These are phyloP conservation scores for Danio albolineatus DNA, from an alignment of 2,797 vertebrate genomes.

Conservation along the genomic window DNA sequence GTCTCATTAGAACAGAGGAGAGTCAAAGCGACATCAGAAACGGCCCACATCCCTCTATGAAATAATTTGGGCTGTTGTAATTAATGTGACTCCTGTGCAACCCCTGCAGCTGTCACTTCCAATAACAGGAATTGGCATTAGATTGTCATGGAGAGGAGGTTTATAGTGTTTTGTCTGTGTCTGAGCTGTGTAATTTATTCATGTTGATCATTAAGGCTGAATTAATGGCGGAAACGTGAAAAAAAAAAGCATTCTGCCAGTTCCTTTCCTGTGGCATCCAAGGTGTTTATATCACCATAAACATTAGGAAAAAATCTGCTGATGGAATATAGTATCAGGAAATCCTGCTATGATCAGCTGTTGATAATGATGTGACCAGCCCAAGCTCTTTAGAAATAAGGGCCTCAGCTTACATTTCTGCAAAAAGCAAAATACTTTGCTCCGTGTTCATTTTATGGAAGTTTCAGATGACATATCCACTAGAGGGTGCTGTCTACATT, in stretches of 20 bases:
- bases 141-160: slow-evolving; percentile 38
- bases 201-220: slow-evolving; percentile 25
- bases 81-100: slow-evolving; percentile 38
- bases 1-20: slow-evolving; percentile 50
- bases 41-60: slow-evolving; percentile 19
- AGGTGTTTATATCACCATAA: neutral
- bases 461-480: too few species aligned
- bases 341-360: neutral
- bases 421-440: too few species aligned
- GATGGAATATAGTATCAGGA: neutral
- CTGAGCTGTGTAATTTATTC: slow-evolving; percentile 16
- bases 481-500: too few species aligned
- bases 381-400: too few species aligned
- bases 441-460: too few species aligned
- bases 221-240: neutral
- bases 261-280: neutral
- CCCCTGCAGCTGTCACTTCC: slow-evolving; percentile 20
- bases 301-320: neutral
- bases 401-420: too few species aligned
- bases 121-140: slow-evolving; percentile 38
- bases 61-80: slow-evolving; percentile 43
- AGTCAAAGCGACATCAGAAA: slow-evolving; percentile 42
- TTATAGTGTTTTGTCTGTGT: slow-evolving; percentile 33
- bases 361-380: neutral
- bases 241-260: neutral